A percentile compares a stretch with the other conserved stretches of the same genome.
Conservation (phyloP, 64 coral and sea anemone species). For the Orbicella faveolata region DNA sequence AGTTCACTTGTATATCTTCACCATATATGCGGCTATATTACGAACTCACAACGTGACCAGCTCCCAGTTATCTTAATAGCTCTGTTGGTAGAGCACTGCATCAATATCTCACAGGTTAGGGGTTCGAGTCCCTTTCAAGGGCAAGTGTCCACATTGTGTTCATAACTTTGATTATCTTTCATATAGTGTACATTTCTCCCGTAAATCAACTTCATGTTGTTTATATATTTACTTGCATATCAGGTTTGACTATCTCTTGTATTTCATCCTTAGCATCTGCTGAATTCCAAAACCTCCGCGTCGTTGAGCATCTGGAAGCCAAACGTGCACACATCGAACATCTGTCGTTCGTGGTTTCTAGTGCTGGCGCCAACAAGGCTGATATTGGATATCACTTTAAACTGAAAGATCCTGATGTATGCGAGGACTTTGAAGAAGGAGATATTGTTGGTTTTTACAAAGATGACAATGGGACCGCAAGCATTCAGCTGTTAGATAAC, state of each 20-base stretch:
- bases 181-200: too few species aligned
- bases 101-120: too few species aligned
- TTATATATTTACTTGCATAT: too few species aligned
- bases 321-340: conserved; percentile 81
- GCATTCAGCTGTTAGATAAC: conserved; percentile 70
- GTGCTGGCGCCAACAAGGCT: conserved; percentile 51
- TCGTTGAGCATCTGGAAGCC: conserved; percentile 80
- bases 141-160: too few species aligned
- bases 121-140: too few species aligned
- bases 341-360: conserved; percentile 45
- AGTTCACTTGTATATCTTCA: too few species aligned
- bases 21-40: too few species aligned
- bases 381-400: conserved; percentile 94
- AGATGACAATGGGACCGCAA: conserved; percentile 49
- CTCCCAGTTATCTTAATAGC: too few species aligned
- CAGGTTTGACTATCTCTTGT: not conserved
- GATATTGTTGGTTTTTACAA: conserved; percentile 91
- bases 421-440: conserved; percentile 72
- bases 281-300: conserved; percentile 29
- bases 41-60: too few species aligned
- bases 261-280: not conserved
- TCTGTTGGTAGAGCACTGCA: too few species aligned
- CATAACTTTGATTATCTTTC: too few species aligned
- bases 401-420: conserved; percentile 49
- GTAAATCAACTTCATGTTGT: too few species aligned